These are phyloP conservation scores for Aproaerema taeniolella DNA, from an alignment of 2,888 invertebrate genomes.

Conservation along the genomic window DNA sequence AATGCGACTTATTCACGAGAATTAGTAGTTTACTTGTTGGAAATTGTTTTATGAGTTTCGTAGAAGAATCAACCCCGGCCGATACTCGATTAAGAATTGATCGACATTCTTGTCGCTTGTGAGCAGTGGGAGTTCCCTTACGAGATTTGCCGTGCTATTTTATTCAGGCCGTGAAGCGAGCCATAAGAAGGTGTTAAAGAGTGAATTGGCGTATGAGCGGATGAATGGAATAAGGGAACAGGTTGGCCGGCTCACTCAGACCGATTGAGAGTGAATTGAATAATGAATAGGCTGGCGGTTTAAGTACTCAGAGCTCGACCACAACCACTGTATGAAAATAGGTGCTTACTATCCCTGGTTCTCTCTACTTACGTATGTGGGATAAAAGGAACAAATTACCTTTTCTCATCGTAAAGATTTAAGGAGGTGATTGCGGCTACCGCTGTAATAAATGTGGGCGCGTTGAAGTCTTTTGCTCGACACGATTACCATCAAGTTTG, in stretches of 20 bases:
- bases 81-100: background rate
- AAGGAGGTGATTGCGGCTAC: background rate
- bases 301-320: slow-evolving; percentile 32
- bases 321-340: slow-evolving; percentile 21
- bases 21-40: slow-evolving; percentile 5
- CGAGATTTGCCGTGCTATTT: slow-evolving; percentile 54
- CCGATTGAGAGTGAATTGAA: slow-evolving; percentile 48
- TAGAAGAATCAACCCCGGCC: background rate
- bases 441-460: background rate
- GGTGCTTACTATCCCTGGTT: slow-evolving; percentile 2
- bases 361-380: too few species aligned
- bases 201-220: slow-evolving; percentile 64
- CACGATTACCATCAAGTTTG: background rate
- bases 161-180: slow-evolving; percentile 64
- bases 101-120: slow-evolving; percentile 34
- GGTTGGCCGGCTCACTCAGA: slow-evolving; percentile 33
- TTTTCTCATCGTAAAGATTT: background rate
- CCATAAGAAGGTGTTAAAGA: slow-evolving; percentile 72
- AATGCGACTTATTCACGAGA: background rate
- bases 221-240: slow-evolving; percentile 64
- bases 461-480: background rate
- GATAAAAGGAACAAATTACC: slow-evolving; percentile 3
- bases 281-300: slow-evolving; percentile 49
- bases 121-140: slow-evolving; percentile 48
- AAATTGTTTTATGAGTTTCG: background rate